A percentile compares a stretch with the other conserved stretches of the same genome.
Conservation (phyloP, 1,140 invertebrate genomes). For the Berghia stephanieae region DNA sequence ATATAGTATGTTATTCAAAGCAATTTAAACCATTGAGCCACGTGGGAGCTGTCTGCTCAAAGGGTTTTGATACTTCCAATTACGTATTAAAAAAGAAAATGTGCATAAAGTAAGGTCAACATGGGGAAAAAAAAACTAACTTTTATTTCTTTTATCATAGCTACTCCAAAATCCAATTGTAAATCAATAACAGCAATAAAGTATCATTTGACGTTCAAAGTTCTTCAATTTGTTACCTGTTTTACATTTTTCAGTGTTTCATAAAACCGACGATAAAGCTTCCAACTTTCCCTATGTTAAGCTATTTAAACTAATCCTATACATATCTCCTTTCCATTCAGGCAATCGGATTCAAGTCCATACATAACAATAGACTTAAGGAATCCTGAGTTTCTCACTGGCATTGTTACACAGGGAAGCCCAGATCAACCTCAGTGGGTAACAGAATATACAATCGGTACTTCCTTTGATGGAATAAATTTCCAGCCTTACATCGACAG, state of each 20-base stretch:
- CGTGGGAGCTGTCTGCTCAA: no score
- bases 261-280: no score
- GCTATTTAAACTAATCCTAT: slow-evolving; percentile 26
- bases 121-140: no score
- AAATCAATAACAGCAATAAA: neutral
- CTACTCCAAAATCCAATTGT: no score
- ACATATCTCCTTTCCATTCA: neutral
- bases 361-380: slow-evolving; percentile 50
- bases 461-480: slow-evolving; percentile 55
- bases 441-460: slow-evolving; percentile 54
- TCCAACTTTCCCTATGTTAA: neutral
- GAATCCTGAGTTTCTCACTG: slow-evolving; percentile 56
- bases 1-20: no score
- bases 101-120: no score
- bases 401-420: slow-evolving; percentile 62
- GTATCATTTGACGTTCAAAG: neutral
- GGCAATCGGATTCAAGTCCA: slow-evolving; percentile 12
- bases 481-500: slow-evolving; percentile 41
- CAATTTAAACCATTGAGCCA: no score
- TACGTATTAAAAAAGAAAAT: no score
- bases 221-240: neutral
- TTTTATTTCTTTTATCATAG: no score
- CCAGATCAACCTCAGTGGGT: slow-evolving; percentile 56
- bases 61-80: no score
- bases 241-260: neutral